These are phyloP conservation scores for Hippocampus mohnikei DNA, from an alignment of 2,113 vertebrate genomes.

Conservation along the genomic window DNA sequence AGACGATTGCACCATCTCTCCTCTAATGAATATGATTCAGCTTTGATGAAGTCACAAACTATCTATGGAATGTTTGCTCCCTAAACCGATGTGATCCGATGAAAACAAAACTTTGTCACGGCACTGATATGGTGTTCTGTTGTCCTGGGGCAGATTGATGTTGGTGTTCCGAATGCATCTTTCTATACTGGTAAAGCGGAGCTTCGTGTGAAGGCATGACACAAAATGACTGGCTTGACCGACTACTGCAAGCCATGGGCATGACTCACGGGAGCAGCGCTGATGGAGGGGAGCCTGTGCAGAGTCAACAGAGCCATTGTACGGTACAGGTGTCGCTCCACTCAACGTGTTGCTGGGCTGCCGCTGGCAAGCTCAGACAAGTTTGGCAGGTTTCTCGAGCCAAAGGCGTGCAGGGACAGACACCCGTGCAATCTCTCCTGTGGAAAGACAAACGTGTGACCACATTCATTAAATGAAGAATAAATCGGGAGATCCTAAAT, in stretches of 20 bases:
- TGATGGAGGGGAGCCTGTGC: constrained; percentile 74
- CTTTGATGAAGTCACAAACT: not conserved
- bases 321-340: constrained; percentile 18
- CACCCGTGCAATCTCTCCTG: constrained; percentile 1
- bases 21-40: constrained; percentile 12
- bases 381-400: constrained; percentile 41
- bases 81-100: constrained; percentile 4
- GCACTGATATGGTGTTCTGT: not conserved
- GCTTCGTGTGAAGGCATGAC: not conserved
- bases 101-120: constrained; percentile 15
- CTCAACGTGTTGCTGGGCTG: constrained; percentile 28
- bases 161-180: not conserved
- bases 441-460: constrained; percentile 34
- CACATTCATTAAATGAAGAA: not conserved
- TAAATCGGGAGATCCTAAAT: no score
- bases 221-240: not conserved
- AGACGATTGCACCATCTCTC: constrained; percentile 17
- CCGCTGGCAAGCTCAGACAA: constrained; percentile 45
- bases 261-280: constrained; percentile 57
- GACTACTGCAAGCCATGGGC: not conserved
- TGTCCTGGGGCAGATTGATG: not conserved
- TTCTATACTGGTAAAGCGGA: constrained; percentile 1
- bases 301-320: constrained; percentile 83
- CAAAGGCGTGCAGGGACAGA: constrained; percentile 11
- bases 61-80: constrained; percentile 14